Conservation (phyloP, 1,140 invertebrate species). For the Drosophila ogumai region DNA sequence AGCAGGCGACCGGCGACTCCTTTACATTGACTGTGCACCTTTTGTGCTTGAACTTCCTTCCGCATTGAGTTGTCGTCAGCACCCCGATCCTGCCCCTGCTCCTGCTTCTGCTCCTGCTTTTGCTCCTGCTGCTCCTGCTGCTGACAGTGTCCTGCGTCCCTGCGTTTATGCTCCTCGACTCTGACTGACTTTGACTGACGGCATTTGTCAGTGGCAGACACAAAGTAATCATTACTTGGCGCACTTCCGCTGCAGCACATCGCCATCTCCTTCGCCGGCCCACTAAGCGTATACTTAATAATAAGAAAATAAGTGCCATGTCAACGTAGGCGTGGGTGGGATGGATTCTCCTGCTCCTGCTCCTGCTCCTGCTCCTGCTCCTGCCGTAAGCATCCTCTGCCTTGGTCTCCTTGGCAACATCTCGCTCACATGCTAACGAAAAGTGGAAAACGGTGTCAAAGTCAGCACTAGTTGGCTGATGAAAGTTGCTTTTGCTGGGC, state of each 20-base stretch:
- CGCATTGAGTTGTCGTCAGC: slow-evolving; percentile 51
- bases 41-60: slow-evolving; percentile 64
- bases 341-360: not conserved
- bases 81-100: slow-evolving; percentile 9
- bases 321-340: slow-evolving; percentile 46
- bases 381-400: not conserved
- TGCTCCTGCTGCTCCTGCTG: slow-evolving; percentile 1
- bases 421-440: slow-evolving; percentile 64
- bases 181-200: slow-evolving; percentile 80
- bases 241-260: slow-evolving; percentile 37
- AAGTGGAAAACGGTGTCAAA: slow-evolving; percentile 83
- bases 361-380: not conserved
- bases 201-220: slow-evolving; percentile 81
- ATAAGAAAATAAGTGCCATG: slow-evolving; percentile 82
- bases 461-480: slow-evolving; percentile 52
- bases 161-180: slow-evolving; percentile 35
- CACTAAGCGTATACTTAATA: slow-evolving; percentile 82
- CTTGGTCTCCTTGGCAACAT: slow-evolving; percentile 8
- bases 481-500: slow-evolving; percentile 29
- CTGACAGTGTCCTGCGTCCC: slow-evolving; percentile 13
- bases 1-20: slow-evolving; percentile 25
- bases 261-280: slow-evolving; percentile 13
- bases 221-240: slow-evolving; percentile 80
- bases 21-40: slow-evolving; percentile 53
- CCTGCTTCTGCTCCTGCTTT: not conserved